Percentiles rank a stretch among this genome's conserved stretches.
Conservation (phyloP, 2,888 invertebrate genomes). For the Disparrhopalites patrizii region DNA sequence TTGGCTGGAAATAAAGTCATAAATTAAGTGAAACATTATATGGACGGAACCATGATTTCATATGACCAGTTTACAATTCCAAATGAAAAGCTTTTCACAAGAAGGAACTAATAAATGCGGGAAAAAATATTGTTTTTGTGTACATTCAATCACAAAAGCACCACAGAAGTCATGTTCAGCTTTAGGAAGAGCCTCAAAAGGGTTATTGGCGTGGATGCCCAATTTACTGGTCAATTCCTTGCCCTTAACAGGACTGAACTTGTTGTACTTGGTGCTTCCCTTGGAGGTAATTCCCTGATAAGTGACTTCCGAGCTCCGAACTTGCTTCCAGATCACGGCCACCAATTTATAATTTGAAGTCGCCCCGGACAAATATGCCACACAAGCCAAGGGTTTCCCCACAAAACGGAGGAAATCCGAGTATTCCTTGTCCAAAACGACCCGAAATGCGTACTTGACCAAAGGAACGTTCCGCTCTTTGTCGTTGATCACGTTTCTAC, state of each 20-base stretch:
- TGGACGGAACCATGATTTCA: no score
- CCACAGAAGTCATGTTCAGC: no score
- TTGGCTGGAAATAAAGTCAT: no score
- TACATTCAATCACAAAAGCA: no score
- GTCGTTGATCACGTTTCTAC: conserved; percentile 17
- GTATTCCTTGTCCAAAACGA: conserved; percentile 31
- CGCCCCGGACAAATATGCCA: conserved; percentile 33
- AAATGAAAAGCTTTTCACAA: no score
- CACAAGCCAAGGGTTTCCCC: conserved; percentile 32
- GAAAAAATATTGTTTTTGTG: no score
- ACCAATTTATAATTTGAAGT: conserved; percentile 4
- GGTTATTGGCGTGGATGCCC: neutral
- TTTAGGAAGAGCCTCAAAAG: neutral
- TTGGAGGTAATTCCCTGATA: neutral
- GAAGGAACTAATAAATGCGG: no score
- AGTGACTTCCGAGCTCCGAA: neutral
- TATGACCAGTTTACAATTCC: no score
- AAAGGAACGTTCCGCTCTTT: neutral
- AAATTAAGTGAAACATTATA: no score
- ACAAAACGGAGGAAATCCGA: conserved; percentile 26
- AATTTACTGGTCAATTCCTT: neutral
- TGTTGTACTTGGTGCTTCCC: neutral
- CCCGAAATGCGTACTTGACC: conserved; percentile 16
- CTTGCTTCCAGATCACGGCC: neutral
- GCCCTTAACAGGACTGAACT: neutral